Evolutionary conservation across 2,113 vertebrate species (phyloP).

Genomic region (Neolamprologus sp.): DNA sequence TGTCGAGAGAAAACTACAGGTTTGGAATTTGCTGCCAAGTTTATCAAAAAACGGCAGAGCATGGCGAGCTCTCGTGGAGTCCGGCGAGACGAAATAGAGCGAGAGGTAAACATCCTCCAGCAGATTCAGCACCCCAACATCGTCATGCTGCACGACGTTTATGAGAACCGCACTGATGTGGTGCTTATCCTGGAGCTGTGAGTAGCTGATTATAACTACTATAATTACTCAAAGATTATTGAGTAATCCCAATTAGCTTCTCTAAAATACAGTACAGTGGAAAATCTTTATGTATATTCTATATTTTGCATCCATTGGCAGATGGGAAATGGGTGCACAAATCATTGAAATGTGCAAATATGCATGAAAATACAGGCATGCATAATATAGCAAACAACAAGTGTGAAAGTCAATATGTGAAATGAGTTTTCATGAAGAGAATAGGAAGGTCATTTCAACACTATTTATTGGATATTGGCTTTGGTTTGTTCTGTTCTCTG

Average conservation of each 20-base stretch:
- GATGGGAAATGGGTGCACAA: not conserved
- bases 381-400: not conserved
- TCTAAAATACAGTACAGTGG: not conserved
- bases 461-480: not conserved
- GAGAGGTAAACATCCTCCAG: slow-evolving; percentile 88
- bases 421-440: not conserved
- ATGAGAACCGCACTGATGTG: slow-evolving; percentile 93
- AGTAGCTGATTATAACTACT: slow-evolving; percentile 15
- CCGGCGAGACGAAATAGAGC: slow-evolving; percentile 84
- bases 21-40: slow-evolving; percentile 84
- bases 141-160: slow-evolving; percentile 86
- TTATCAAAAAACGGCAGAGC: slow-evolving; percentile 94
- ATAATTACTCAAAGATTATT: not conserved
- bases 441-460: not conserved
- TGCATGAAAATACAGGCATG: not conserved
- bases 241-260: not conserved
- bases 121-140: slow-evolving; percentile 86
- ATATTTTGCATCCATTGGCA: not conserved
- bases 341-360: not conserved
- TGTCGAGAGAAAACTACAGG: slow-evolving; percentile 82
- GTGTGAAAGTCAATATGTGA: not conserved
- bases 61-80: slow-evolving; percentile 86
- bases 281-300: not conserved
- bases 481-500: not conserved
- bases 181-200: slow-evolving; percentile 96